Evolutionary conservation across 1,140 invertebrate genomes (phyloP).

Genomic region (Nasonia vitripennis): DNA sequence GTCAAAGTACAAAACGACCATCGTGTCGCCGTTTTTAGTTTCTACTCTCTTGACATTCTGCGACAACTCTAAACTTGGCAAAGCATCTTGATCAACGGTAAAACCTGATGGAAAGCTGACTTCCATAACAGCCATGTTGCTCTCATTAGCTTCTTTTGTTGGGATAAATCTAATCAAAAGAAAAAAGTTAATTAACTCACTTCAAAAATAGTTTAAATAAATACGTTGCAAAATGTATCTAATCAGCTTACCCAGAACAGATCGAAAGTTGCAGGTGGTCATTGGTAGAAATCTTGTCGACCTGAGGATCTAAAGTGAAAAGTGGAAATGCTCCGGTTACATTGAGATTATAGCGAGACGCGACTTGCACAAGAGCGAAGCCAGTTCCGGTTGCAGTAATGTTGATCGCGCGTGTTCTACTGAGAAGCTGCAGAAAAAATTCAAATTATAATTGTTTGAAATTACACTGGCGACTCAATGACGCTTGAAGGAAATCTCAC

Average conservation of each 20-base stretch:
- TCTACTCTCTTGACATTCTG: slow-evolving; percentile 88
- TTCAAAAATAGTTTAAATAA: not conserved
- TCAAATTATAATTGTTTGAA: not conserved
- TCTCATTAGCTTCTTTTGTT: slow-evolving; percentile 77
- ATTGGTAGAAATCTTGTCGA: slow-evolving; percentile 88
- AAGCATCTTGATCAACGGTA: slow-evolving; percentile 84
- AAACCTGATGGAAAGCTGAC: slow-evolving; percentile 90
- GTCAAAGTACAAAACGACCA: slow-evolving; percentile 91
- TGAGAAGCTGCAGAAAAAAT: slow-evolving; percentile 39
- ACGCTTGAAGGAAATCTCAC: slow-evolving; percentile 24
- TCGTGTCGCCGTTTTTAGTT: slow-evolving; percentile 84
- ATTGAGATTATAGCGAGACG: slow-evolving; percentile 90
- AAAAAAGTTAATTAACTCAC: not conserved
- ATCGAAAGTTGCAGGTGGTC: slow-evolving; percentile 91
- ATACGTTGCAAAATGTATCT: not conserved
- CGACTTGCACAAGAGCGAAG: slow-evolving; percentile 89
- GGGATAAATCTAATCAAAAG: slow-evolving; percentile 75
- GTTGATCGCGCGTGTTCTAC: slow-evolving; percentile 76
- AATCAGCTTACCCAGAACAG: slow-evolving; percentile 83
- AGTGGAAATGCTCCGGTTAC: slow-evolving; percentile 92
- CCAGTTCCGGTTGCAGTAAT: slow-evolving; percentile 87
- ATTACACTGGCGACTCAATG: not conserved
- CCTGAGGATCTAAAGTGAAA: slow-evolving; percentile 91
- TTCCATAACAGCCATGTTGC: slow-evolving; percentile 95
- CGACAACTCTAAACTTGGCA: slow-evolving; percentile 83